A percentile compares a stretch with the other conserved stretches of the same genome.
These are phyloP conservation scores for Tupaia tana DNA, from an alignment of 2,113 vertebrate genomes.

Conservation along the genomic window DNA sequence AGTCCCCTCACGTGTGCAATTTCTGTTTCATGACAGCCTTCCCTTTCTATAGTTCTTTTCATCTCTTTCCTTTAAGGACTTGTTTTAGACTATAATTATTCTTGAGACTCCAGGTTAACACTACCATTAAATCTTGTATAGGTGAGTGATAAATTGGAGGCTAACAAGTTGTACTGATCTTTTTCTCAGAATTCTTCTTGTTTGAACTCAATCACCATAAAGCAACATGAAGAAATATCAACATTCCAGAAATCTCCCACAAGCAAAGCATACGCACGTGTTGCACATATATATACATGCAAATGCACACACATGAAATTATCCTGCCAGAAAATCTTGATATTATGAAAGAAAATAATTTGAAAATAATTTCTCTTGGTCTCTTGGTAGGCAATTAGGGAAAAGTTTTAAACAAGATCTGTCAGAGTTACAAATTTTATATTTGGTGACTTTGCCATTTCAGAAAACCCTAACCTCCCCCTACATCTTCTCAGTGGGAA, in stretches of 20 bases:
- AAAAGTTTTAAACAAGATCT: not conserved
- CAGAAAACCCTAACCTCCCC: not conserved
- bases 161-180: slow-evolving; percentile 76
- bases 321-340: slow-evolving; percentile 61
- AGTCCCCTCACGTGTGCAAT: slow-evolving; percentile 78
- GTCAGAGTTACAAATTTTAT: slow-evolving; percentile 18
- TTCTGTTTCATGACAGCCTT: slow-evolving; percentile 62
- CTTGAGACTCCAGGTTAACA: slow-evolving; percentile 77
- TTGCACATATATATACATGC: slow-evolving; percentile 31
- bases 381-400: not conserved
- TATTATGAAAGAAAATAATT: not conserved
- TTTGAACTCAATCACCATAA: slow-evolving; percentile 78
- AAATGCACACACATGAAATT: not conserved
- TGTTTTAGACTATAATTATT: slow-evolving; percentile 80
- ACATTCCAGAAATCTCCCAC: slow-evolving; percentile 60
- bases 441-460: slow-evolving; percentile 20
- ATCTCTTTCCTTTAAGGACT: slow-evolving; percentile 75
- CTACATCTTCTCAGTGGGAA: not conserved
- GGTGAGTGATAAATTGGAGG: slow-evolving; percentile 76
- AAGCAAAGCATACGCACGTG: not conserved
- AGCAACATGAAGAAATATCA: slow-evolving; percentile 72
- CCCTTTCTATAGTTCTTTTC: slow-evolving; percentile 75
- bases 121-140: slow-evolving; percentile 80
- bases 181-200: slow-evolving; percentile 80
- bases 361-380: slow-evolving; percentile 52